Conservation (phyloP, 2,113 vertebrate species). For the Camarhynchus parvulus region DNA sequence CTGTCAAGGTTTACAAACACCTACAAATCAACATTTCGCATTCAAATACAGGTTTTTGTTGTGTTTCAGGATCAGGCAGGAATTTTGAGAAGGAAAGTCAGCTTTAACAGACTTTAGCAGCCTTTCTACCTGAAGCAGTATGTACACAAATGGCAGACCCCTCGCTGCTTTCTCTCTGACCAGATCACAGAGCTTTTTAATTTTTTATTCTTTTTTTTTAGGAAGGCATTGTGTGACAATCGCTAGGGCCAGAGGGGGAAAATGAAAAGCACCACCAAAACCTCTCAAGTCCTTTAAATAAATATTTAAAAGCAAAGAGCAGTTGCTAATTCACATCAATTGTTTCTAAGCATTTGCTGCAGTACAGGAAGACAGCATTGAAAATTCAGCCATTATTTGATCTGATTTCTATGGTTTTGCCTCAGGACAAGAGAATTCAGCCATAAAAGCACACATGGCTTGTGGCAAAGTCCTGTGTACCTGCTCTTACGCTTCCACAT, state of each 20-base stretch:
- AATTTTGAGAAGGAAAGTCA: not conserved
- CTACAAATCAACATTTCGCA: slow-evolving; percentile 3
- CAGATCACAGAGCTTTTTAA: not conserved
- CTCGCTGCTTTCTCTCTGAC: not conserved
- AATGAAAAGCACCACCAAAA: not conserved
- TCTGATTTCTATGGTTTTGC: not conserved
- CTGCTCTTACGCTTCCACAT: not conserved
- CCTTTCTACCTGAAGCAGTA: not conserved
- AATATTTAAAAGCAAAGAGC: not conserved
- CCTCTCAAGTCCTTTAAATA: not conserved
- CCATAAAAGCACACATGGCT: not conserved
- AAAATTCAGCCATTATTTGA: not conserved
- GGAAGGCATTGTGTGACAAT: not conserved
- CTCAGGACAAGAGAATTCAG: not conserved
- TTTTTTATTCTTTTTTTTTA: not conserved
- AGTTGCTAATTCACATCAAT: slow-evolving; percentile 11
- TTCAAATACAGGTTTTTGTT: not conserved
- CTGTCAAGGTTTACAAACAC: not conserved
- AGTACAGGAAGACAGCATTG: not conserved
- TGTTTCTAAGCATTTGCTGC: not conserved
- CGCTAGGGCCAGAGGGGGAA: not conserved
- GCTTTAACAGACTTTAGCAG: not conserved
- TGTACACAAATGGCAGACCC: not conserved
- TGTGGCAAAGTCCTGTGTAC: not conserved
- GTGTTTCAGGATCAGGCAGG: slow-evolving; percentile 6